These are phyloP conservation scores for Mesorhabditis spiculigera DNA, from an alignment of 2,888 invertebrate species.

Conservation along the genomic window DNA sequence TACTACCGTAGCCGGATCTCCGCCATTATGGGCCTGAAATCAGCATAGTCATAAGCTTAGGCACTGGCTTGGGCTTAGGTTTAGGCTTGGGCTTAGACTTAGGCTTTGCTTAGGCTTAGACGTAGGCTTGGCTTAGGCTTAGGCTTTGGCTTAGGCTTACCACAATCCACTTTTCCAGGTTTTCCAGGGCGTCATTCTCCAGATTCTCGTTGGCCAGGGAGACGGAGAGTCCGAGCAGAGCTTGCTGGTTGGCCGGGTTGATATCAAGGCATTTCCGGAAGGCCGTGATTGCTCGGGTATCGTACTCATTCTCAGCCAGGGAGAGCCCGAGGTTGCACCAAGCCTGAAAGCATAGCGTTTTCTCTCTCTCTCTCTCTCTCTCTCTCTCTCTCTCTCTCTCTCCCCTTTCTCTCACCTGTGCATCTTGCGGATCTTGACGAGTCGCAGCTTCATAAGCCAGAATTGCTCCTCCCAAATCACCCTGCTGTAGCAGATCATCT, in stretches of 20 bases:
- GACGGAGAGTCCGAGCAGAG: conserved; percentile 84
- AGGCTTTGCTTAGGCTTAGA: too few relatives aligned
- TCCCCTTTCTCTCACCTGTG: conserved; percentile 25
- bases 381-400: too few relatives aligned
- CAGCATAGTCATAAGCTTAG: not conserved
- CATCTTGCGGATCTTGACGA: conserved; percentile 47
- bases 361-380: too few relatives aligned
- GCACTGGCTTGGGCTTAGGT: too few relatives aligned
- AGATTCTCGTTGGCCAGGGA: conserved; percentile 93
- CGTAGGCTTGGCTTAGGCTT: too few relatives aligned
- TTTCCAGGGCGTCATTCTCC: conserved; percentile 81
- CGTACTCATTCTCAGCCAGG: conserved; percentile 96
- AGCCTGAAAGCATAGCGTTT: conserved; percentile 60
- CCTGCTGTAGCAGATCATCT: conserved; percentile 67
- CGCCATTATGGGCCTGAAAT: conserved; percentile 12
- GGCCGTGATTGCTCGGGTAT: conserved; percentile 86
- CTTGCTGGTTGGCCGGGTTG: conserved; percentile 60
- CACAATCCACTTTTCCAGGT: conserved; percentile 65
- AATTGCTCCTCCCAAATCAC: conserved; percentile 91
- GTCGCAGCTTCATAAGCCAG: conserved; percentile 93
- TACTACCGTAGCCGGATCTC: conserved; percentile 2
- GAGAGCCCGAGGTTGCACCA: conserved; percentile 79
- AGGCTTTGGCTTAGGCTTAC: too few relatives aligned
- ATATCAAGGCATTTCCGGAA: conserved; percentile 69
- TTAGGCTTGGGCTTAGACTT: too few relatives aligned